Evolutionary conservation across 2,797 vertebrate species (phyloP), one percentile per base, ranked within the genome.

Genomic region (Lepilemur ruficaudatus): DNA sequence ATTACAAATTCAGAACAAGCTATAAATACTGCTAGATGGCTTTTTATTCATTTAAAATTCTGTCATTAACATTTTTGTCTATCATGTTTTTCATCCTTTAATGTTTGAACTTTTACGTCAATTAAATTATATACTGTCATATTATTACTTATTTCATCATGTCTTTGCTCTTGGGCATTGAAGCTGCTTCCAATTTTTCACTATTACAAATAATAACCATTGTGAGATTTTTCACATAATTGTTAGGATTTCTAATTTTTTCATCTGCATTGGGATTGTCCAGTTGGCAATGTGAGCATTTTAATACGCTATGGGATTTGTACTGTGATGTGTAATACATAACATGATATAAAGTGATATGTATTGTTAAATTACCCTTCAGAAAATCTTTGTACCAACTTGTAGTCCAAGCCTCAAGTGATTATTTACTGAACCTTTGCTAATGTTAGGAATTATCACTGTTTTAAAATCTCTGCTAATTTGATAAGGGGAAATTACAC

Each of bases 131-230:
- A 73, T 48, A n/a, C 80, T 91, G 48, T 10, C 11, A 25, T 69
- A 43, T 67, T 94, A 52, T 92, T 85, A 78, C 61, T 96, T 96
- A 63, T 52, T 88, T 76, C 88, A 80, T 94, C 38, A 50, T 20
- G 5, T 46, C 43, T 43, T 94, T 61, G 87, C 12, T 55, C 72
- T 65, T 41, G 55, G 79, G 61, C 52, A 48, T 48, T 80, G 41
- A 88, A 55, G 10, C 78, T 92, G 55, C 80, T 91, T 94, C 63
- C n/a, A 67, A 0, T 73, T 93, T 92, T 81, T 95, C 10, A 79
- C 25, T 70, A 8, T 69, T 85, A 50, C 52, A 78, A 59, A 76
- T 92, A 75, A 52, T 81, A 87, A 92, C 3, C 43, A 1, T 43
- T 91, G 15, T 90, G 57, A 91, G 69, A 70, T 84, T 90, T 75